A percentile compares a stretch with the other conserved stretches of the same genome.
Conservation (phyloP, 2,888 invertebrate genomes). For the Antitype chi region DNA sequence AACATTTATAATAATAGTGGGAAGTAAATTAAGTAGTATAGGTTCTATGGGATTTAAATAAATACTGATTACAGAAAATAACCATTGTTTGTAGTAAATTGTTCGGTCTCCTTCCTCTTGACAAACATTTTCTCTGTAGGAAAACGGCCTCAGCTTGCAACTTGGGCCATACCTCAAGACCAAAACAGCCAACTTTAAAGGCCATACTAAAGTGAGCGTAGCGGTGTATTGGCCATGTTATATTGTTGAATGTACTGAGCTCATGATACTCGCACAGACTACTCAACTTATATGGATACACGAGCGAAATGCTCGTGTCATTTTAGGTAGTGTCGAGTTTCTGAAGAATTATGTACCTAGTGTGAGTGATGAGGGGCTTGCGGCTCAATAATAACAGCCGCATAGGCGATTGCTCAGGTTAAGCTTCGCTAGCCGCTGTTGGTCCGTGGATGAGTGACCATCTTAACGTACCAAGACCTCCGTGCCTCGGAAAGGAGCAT, state of each 20-base stretch:
- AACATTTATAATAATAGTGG: too few species aligned
- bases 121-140: neutral
- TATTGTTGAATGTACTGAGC: slow-evolving; percentile 69
- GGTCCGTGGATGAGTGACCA: too few species aligned
- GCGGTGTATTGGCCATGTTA: slow-evolving; percentile 73
- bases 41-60: too few species aligned
- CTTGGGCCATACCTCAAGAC: slow-evolving; percentile 55
- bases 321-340: slow-evolving; percentile 16
- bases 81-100: too few species aligned
- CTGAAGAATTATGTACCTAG: slow-evolving; percentile 11
- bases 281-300: slow-evolving; percentile 17
- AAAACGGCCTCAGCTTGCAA: slow-evolving; percentile 9
- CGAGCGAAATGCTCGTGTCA: slow-evolving; percentile 5
- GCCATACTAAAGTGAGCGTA: slow-evolving; percentile 69
- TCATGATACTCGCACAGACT: slow-evolving; percentile 41
- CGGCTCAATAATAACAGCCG: too few species aligned
- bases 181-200: slow-evolving; percentile 72
- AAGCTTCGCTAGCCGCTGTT: too few species aligned
- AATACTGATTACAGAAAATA: too few species aligned
- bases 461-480: too few species aligned
- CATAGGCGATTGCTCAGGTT: too few species aligned
- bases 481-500: too few species aligned
- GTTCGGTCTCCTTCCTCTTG: too few species aligned
- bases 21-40: too few species aligned
- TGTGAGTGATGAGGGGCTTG: neutral